Evolutionary conservation across 2,113 vertebrate genomes (phyloP).

Genomic region (Megalops atlanticus): DNA sequence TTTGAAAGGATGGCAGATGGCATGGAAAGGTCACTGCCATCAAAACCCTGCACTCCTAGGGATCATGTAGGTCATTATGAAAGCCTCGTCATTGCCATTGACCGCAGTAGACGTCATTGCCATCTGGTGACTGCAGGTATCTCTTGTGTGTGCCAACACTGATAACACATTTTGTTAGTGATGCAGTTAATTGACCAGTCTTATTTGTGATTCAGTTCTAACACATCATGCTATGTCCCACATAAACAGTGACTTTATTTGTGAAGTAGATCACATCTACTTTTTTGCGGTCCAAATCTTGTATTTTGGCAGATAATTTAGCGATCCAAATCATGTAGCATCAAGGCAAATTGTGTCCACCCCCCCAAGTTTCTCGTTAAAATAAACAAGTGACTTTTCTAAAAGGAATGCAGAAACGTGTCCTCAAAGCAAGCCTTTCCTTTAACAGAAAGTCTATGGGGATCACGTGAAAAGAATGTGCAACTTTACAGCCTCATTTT

Average conservation of each 20-base stretch:
- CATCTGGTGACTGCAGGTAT: conserved; percentile 58
- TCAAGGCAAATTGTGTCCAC: background rate
- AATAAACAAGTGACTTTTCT: background rate
- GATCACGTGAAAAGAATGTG: conserved; percentile 57
- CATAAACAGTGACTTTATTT: background rate
- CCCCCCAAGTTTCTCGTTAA: background rate
- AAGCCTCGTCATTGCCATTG: conserved; percentile 57
- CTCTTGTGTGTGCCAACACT: conserved; percentile 22
- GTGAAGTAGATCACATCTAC: background rate
- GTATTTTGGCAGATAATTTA: too few species aligned
- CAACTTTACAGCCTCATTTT: conserved; percentile 73
- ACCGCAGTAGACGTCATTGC: conserved; percentile 39
- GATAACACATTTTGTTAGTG: conserved; percentile 31
- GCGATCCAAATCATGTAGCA: too few species aligned
- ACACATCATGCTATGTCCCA: background rate
- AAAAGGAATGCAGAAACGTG: background rate
- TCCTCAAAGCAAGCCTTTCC: background rate
- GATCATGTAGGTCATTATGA: conserved; percentile 61
- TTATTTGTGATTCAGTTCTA: background rate
- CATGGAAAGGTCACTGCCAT: conserved; percentile 31
- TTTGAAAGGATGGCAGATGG: conserved; percentile 52
- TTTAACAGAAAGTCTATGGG: conserved; percentile 32
- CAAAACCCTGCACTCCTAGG: conserved; percentile 41
- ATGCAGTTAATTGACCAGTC: conserved; percentile 4
- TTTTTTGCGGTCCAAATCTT: background rate